Evolutionary conservation across 2,113 vertebrate species (phyloP).

Genomic region (Trematomus loennbergii): DNA sequence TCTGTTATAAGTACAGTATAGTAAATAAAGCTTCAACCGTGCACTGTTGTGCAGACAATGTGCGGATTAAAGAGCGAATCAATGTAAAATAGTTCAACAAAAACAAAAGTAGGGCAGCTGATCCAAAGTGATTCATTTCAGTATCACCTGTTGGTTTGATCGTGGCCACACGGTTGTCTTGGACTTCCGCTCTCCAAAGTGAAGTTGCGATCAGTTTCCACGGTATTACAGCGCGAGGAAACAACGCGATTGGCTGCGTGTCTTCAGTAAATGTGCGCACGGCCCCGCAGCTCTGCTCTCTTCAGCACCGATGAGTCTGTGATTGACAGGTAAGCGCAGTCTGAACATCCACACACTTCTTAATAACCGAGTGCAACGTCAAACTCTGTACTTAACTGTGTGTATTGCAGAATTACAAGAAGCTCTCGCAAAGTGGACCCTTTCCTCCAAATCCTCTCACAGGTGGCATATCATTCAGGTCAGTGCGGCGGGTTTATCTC

Average conservation of each 20-base stretch:
- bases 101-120: constrained; percentile 41
- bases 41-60: background rate
- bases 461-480: constrained; percentile 39
- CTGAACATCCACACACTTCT: background rate
- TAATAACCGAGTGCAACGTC: background rate
- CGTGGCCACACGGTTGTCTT: constrained; percentile 15
- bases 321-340: constrained; percentile 54
- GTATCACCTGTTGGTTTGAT: constrained; percentile 45
- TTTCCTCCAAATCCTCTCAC: constrained; percentile 7
- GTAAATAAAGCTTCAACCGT: background rate
- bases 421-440: constrained; percentile 5
- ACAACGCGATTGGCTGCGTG: constrained; percentile 42
- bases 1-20: background rate
- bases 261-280: background rate
- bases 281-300: constrained; percentile 24
- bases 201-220: constrained; percentile 44
- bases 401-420: constrained; percentile 15
- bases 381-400: background rate
- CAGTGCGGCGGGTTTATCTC: constrained; percentile 19
- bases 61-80: background rate
- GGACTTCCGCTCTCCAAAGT: constrained; percentile 41
- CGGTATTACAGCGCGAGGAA: background rate
- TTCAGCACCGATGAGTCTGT: constrained; percentile 48
- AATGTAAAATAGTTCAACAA: constrained; percentile 11
- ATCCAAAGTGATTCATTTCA: constrained; percentile 56